Percentiles rank a stretch among this genome's conserved stretches.
phyloP scores from a whole-genome alignment of 92 coral and sea anemone species.

The Phenganax stokvisi region DNA sequence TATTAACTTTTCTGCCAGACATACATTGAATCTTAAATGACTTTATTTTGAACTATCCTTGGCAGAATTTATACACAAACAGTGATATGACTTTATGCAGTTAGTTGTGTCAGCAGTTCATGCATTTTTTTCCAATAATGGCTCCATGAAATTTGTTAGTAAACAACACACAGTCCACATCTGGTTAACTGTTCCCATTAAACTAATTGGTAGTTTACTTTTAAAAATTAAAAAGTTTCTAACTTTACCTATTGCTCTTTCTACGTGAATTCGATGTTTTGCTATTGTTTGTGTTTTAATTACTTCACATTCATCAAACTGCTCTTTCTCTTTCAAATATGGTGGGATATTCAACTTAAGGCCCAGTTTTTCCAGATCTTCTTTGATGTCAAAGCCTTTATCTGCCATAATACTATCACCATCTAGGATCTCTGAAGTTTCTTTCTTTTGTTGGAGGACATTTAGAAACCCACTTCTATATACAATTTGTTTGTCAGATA shows the following conservation, averaged over 20 bases:
- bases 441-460: slow-evolving; percentile 42
- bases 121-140: too few relatives aligned
- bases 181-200: slow-evolving; percentile 52
- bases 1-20: too few relatives aligned
- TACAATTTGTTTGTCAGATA: slow-evolving; percentile 53
- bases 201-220: slow-evolving; percentile 47
- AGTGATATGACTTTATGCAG: too few relatives aligned
- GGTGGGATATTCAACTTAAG: slow-evolving; percentile 52
- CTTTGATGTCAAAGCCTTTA: slow-evolving; percentile 53
- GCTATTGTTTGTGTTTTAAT: slow-evolving; percentile 52
- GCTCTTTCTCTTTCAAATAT: slow-evolving; percentile 46
- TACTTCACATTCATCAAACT: slow-evolving; percentile 46
- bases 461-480: slow-evolving; percentile 48
- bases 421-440: too few relatives aligned
- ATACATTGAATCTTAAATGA: too few relatives aligned
- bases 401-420: slow-evolving; percentile 50
- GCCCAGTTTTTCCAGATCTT: slow-evolving; percentile 49
- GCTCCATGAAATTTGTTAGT: slow-evolving; percentile 10
- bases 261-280: slow-evolving; percentile 45
- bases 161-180: slow-evolving; percentile 60
- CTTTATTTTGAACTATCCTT: too few relatives aligned
- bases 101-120: too few relatives aligned
- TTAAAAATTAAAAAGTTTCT: slow-evolving; percentile 54
- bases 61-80: too few relatives aligned
- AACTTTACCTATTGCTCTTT: slow-evolving; percentile 48